Evolutionary conservation across 2,797 vertebrate genomes (phyloP), one percentile per base, ranked within the genome.

Genomic region (Clamator glandarius): DNA sequence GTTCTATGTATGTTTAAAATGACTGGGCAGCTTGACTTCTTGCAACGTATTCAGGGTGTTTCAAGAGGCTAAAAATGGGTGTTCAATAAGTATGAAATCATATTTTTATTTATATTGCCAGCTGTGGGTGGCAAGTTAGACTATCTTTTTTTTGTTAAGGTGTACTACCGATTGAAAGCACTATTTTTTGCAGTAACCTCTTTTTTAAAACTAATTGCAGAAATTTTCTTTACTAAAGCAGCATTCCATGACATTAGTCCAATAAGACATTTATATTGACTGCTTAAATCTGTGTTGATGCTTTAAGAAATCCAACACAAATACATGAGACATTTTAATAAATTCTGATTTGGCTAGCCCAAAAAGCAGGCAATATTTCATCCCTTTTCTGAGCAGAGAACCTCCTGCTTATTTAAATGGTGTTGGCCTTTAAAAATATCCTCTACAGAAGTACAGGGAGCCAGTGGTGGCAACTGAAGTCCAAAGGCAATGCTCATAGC

Each of bases 401-500:
- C 55, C 77, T 93, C 59, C 66, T 95, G 39, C 67, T 92, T 84
- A 92, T 94, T 96, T 90, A 93, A 91, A 95, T 82, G 66, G 68
- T 84, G 82, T 75, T 96, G 89, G 93, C 93, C 96, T 96, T 95
- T 95, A 93, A 94, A 94, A 93, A 87, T 55, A 62, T 33, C 87
- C 92, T 96, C 84, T 86, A 80, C 84, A 84, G 87, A 68, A 41
- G 59, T 85, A 74, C 35, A 81, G 54, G 64, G 66, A 96, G 70
- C 55, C 80, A 94, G 87, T 12, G 15, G 70, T 96, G 94, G 93
- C 87, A 95, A 96, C 66, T 72, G 48, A 58, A 96, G 93, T 94
- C 91, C 94, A 96, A 96, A 95, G 94, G 87, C 91, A 96, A 93
- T 81, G 82, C 92, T 94, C 93, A 90, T 62, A 94, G 89, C 93